phyloP scores from a whole-genome alignment of 2,113 vertebrate genomes.

The Channa argus region DNA sequence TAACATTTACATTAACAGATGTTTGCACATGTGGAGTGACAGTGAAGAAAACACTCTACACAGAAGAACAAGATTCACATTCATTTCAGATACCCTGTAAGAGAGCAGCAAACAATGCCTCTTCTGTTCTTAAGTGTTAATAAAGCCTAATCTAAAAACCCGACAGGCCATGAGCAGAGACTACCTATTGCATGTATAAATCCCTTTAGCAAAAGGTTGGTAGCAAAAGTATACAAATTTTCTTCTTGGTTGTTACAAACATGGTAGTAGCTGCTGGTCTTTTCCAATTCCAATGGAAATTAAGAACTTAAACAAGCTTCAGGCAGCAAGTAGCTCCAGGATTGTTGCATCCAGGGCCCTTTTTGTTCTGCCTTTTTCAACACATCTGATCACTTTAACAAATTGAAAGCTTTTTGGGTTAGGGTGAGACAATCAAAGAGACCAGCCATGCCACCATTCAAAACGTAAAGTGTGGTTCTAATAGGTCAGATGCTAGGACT shows the following conservation, averaged over 20 bases:
- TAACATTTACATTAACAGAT: not conserved
- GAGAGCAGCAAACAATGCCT: slow-evolving; percentile 4
- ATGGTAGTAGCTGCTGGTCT: slow-evolving; percentile 11
- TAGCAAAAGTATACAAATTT: slow-evolving; percentile 23
- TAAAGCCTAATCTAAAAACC: not conserved
- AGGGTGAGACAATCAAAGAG: slow-evolving; percentile 3
- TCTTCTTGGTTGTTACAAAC: slow-evolving; percentile 26
- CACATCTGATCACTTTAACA: not conserved
- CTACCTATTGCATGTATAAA: slow-evolving; percentile 12
- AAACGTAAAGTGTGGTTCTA: not conserved
- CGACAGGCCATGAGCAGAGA: not conserved
- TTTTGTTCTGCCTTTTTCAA: slow-evolving; percentile 31
- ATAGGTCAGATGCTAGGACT: slow-evolving; percentile 13
- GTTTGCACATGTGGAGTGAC: not conserved
- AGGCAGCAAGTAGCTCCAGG: slow-evolving; percentile 23
- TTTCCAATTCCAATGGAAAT: slow-evolving; percentile 40
- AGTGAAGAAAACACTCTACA: not conserved
- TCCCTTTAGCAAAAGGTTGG: slow-evolving; percentile 14
- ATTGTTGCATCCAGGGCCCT: slow-evolving; percentile 29
- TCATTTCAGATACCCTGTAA: not conserved
- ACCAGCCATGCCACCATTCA: too few species aligned
- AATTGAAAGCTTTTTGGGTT: too few species aligned
- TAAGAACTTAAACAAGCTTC: slow-evolving; percentile 37
- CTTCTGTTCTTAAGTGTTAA: not conserved
- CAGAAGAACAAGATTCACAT: not conserved